Evolutionary conservation across 2,888 invertebrate species (phyloP).

Genomic region (Sepioteuthis lessoniana): DNA sequence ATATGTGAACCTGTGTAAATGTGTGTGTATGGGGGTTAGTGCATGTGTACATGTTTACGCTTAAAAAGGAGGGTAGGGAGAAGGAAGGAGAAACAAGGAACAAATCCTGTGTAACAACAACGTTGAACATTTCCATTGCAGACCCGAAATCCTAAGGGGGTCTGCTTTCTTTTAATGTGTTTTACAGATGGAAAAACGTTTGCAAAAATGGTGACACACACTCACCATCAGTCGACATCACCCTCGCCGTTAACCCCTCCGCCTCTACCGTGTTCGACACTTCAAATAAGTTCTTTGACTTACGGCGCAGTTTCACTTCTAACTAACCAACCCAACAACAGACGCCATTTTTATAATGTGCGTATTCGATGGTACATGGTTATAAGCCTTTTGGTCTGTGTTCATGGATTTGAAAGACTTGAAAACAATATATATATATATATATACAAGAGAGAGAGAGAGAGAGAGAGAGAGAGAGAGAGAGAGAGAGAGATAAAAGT

Average conservation of each 20-base stretch:
- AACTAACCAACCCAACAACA: background rate
- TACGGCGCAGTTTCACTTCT: background rate
- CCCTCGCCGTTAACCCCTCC: background rate
- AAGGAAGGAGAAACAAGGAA: background rate
- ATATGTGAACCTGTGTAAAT: background rate
- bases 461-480: background rate
- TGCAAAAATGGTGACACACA: conserved; percentile 13
- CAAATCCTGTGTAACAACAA: conserved; percentile 13
- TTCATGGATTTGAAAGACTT: background rate
- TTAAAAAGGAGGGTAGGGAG: background rate
- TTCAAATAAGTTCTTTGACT: conserved; percentile 2
- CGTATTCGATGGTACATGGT: background rate
- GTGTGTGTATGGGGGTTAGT: background rate
- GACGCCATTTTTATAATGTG: background rate
- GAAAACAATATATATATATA: no score
- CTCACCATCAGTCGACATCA: background rate
- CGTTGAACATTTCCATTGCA: background rate
- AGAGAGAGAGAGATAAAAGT: no score
- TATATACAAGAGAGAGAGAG: no score
- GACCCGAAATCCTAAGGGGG: background rate
- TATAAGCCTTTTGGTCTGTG: background rate
- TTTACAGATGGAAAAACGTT: background rate
- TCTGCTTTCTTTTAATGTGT: conserved; percentile 16
- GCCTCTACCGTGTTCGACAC: background rate
- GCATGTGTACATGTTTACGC: background rate